These are phyloP conservation scores for Tetragonula clypearis DNA, from an alignment of 1,140 invertebrate genomes.

Conservation along the genomic window DNA sequence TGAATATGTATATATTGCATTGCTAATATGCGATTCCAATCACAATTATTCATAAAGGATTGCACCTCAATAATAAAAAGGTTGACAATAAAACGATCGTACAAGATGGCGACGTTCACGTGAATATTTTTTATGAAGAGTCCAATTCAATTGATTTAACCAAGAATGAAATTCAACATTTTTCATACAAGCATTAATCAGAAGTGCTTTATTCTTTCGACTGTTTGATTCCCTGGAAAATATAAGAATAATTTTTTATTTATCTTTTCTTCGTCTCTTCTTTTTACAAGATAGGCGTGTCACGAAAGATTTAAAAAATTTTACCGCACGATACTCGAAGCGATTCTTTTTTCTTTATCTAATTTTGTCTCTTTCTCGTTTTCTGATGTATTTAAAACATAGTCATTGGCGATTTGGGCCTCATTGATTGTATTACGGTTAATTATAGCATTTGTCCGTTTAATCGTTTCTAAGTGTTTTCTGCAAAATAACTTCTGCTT, in stretches of 20 bases:
- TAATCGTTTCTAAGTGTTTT: not conserved
- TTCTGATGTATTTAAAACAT: constrained; percentile 31
- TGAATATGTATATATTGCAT: constrained; percentile 81
- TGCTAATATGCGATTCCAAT: not conserved
- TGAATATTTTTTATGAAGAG: constrained; percentile 64
- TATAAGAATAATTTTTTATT: not conserved
- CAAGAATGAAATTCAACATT: constrained; percentile 44
- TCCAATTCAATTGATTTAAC: constrained; percentile 60
- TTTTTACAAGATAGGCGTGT: not conserved
- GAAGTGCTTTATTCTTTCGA: not conserved
- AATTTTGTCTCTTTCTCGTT: constrained; percentile 27
- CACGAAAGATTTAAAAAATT: not conserved
- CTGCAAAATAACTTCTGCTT: not conserved
- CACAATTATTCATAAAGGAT: constrained; percentile 17
- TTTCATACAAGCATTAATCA: not conserved
- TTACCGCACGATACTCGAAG: not conserved
- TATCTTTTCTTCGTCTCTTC: not conserved
- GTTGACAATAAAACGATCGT: constrained; percentile 64
- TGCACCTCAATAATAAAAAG: constrained; percentile 57
- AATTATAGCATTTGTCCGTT: not conserved
- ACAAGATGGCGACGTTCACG: constrained; percentile 58
- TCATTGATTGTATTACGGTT: constrained; percentile 26
- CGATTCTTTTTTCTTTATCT: not conserved
- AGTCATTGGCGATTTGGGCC: constrained; percentile 24
- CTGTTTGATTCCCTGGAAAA: not conserved